phyloP scores from a whole-genome alignment of 1,140 invertebrate genomes.

The Hyposmocoma kahamanoa region DNA sequence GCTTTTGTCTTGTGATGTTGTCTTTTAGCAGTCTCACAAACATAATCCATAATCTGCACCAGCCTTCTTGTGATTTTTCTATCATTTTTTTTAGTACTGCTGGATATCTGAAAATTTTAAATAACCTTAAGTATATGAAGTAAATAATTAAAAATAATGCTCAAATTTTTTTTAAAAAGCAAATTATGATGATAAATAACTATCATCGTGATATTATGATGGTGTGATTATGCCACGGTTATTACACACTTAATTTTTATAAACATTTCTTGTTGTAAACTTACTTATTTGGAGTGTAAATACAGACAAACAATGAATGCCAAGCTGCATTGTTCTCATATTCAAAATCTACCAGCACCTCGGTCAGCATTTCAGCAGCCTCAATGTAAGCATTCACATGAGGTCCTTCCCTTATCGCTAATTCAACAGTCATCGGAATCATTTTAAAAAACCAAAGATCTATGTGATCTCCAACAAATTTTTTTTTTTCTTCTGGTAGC shows the following conservation, averaged over 20 bases:
- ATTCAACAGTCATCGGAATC: conserved; percentile 10
- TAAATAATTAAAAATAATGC: too few species aligned
- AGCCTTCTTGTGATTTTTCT: conserved; percentile 24
- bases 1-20: conserved; percentile 39
- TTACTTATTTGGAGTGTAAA: conserved; percentile 46
- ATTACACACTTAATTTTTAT: too few species aligned
- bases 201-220: too few species aligned
- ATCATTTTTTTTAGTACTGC: conserved; percentile 39
- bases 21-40: conserved; percentile 49
- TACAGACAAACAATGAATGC: conserved; percentile 34
- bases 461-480: conserved; percentile 44
- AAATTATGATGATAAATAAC: too few species aligned
- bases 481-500: conserved; percentile 32
- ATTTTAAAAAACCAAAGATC: conserved; percentile 51
- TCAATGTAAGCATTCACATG: conserved; percentile 18
- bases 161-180: too few species aligned
- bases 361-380: conserved; percentile 40
- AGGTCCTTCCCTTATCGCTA: not conserved
- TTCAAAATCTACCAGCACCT: conserved; percentile 38
- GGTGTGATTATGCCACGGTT: too few species aligned
- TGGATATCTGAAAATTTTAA: conserved; percentile 48
- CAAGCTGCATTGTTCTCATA: conserved; percentile 34
- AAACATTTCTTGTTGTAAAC: too few species aligned
- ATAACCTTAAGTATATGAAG: conserved; percentile 3
- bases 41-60: conserved; percentile 53